Evolutionary conservation across 2,888 invertebrate species (phyloP).

Genomic region (Tetheella fluctuosa): DNA sequence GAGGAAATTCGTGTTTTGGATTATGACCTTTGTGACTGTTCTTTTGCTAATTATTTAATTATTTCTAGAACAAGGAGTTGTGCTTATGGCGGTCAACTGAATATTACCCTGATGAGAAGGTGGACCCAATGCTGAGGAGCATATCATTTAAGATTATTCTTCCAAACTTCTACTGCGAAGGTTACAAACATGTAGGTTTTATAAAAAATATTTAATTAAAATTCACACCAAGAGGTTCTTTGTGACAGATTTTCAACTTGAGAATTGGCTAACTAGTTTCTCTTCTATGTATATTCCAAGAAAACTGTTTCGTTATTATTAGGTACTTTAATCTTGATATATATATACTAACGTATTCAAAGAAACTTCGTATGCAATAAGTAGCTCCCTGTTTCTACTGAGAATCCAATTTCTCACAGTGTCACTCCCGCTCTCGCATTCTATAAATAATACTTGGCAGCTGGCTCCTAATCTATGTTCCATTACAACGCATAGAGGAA

Average conservation of each 20-base stretch:
- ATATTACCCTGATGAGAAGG: slow-evolving; percentile 55
- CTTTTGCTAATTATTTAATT: background rate
- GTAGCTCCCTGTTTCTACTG: background rate
- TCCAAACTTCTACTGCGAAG: slow-evolving; percentile 47
- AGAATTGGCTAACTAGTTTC: no score
- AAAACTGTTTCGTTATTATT: no score
- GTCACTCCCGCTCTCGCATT: background rate
- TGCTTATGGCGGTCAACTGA: slow-evolving; percentile 62
- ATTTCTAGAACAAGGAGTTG: slow-evolving; percentile 58
- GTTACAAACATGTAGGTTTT: slow-evolving; percentile 52
- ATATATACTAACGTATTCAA: no score
- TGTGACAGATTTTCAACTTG: no score
- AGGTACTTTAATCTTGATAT: no score
- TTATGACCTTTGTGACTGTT: no score
- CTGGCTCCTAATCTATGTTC: background rate
- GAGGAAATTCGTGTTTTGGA: no score
- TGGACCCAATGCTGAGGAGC: slow-evolving; percentile 69
- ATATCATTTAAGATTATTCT: slow-evolving; percentile 42
- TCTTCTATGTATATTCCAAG: no score
- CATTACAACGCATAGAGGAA: background rate
- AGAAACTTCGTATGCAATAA: background rate
- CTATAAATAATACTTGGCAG: slow-evolving; percentile 4
- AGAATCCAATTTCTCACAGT: background rate
- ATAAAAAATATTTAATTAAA: slow-evolving; percentile 2
- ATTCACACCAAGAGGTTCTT: no score